Conservation (phyloP, 2,888 invertebrate genomes). For the Saturnia japonica region DNA sequence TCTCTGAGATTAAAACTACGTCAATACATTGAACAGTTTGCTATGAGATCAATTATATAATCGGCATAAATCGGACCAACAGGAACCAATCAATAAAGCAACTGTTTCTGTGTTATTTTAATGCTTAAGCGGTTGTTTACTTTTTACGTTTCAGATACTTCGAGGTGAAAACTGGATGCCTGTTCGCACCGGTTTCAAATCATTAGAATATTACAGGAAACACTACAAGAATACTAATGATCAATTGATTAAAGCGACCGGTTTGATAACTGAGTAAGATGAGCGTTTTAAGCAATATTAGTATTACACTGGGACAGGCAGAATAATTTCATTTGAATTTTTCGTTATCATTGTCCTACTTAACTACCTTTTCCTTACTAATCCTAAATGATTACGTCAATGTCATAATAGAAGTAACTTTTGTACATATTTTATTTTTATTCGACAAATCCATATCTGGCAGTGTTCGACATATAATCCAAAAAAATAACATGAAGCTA, state of each 20-base stretch:
- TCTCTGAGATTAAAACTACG: too few species aligned
- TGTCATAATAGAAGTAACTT: too few species aligned
- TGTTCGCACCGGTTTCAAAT: conserved; percentile 50
- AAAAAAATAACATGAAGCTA: neutral
- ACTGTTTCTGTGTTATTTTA: neutral
- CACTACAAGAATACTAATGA: conserved; percentile 33
- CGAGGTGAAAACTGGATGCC: conserved; percentile 58
- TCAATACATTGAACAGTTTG: too few species aligned
- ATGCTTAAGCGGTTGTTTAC: neutral
- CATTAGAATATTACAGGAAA: conserved; percentile 54
- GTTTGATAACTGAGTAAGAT: conserved; percentile 43
- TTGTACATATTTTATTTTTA: neutral
- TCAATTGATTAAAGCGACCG: conserved; percentile 30
- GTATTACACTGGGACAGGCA: neutral
- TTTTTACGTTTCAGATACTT: conserved; percentile 42
- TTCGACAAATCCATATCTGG: neutral
- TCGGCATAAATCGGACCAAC: too few species aligned
- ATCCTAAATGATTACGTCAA: neutral
- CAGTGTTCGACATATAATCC: neutral
- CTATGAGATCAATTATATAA: too few species aligned
- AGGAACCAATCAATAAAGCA: too few species aligned
- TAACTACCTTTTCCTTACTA: neutral
- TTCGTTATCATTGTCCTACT: neutral
- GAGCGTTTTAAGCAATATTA: neutral
- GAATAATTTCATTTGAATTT: neutral